A percentile compares a stretch with the other conserved stretches of the same genome.
Evolutionary conservation across 2,797 vertebrate genomes (phyloP).

Genomic region (Columba guinea): DNA sequence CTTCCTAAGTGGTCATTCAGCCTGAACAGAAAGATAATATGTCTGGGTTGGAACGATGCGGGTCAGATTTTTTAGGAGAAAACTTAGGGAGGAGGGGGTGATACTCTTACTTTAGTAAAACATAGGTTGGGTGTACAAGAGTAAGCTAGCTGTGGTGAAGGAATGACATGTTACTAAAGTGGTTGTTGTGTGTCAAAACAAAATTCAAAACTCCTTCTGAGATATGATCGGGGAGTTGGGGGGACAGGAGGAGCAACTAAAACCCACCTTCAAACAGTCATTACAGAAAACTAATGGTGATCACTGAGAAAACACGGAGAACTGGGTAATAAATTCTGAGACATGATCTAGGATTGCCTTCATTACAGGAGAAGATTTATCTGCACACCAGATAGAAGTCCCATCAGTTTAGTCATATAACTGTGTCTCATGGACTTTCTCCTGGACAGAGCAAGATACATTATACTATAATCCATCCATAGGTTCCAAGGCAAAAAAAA

Average conservation of each 20-base stretch:
- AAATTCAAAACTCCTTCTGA: not conserved
- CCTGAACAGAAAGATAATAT: not conserved
- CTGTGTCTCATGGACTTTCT: not conserved
- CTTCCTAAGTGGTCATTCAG: not conserved
- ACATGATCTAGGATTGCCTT: not conserved
- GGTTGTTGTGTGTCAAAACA: not conserved
- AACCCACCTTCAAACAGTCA: not conserved
- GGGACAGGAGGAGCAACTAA: not conserved
- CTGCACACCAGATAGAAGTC: not conserved
- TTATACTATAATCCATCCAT: not conserved
- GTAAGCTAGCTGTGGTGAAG: not conserved
- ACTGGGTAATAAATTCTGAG: not conserved
- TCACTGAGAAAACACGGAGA: not conserved
- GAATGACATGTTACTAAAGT: not conserved
- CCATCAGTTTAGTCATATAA: not conserved
- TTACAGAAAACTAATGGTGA: not conserved
- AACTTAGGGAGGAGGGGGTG: no score
- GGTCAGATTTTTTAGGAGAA: not conserved
- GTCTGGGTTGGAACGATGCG: not conserved
- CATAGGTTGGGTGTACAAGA: not conserved
- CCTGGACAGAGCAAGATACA: not conserved
- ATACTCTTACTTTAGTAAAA: not conserved
- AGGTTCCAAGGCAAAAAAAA: not conserved
- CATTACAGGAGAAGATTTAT: not conserved
- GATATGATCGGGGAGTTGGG: not conserved